Evolutionary conservation across 2,888 invertebrate species (phyloP), one percentile per base, ranked within the genome.

Genomic region (Scaptomyza caliginosa): DNA sequence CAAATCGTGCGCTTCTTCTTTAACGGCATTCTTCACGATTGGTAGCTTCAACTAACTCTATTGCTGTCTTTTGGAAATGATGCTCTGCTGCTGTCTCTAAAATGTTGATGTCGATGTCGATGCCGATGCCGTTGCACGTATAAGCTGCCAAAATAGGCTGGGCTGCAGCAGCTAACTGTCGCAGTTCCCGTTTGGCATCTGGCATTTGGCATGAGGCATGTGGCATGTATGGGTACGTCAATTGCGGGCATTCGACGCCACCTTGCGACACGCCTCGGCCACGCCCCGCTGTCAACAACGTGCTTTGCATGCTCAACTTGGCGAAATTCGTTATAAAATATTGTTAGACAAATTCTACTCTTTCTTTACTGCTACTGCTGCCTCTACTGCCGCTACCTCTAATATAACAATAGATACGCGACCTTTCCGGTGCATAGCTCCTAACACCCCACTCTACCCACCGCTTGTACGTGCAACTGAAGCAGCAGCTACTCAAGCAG

Each of bases 281-380:
- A 81, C 85, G 81, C 81, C 81, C 65, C 62, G 32, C 50, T 77
- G 81, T 81, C 82, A 69, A 70, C 85, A 81, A 81, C 87, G 81
- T 81, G 81, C 87, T 74, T 86, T 74, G 81, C 87, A 81, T 81
- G 58, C 62, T 16, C 48, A 69, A 70, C 45, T 60, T 30, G 39
- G 21, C 49, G 36, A 55, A 56, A 56, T 60, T 51, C 56, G 54
- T 70, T 69, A 58, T 74, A 73, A 65, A 74, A 76, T 67, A 67
- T 73, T 73, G 51, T 54, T 36, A 52, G 56, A 28, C 57, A 72
- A 72, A 76, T 67, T 63, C 24, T 42, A 39, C 16, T 3, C 30
- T 23, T 10, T 17, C 23, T 30, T 11, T 17, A 3, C 19, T 17
- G 23, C 32, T 42, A 23, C 21, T 40, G 11, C 26, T 13, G 19